Evolutionary conservation across 2,888 invertebrate genomes (phyloP).

Genomic region (Parnassius mnemosyne): DNA sequence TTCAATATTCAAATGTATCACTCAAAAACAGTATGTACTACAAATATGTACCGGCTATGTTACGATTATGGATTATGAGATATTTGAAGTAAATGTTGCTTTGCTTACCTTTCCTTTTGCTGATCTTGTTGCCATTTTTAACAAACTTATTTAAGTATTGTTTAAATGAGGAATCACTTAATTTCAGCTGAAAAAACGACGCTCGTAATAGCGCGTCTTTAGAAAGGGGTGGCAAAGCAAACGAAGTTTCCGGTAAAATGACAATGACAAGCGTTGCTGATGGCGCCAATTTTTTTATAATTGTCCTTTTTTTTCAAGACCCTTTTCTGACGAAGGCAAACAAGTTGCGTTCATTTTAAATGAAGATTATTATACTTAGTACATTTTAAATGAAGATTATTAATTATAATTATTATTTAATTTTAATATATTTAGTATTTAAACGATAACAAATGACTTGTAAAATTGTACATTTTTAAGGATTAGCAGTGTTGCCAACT

Average conservation of each 20-base stretch:
- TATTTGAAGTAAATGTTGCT: conserved; percentile 23
- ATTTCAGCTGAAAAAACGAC: conserved; percentile 36
- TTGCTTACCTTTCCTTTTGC: conserved; percentile 64
- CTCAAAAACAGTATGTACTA: too few relatives aligned
- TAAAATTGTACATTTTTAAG: too few relatives aligned
- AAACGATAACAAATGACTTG: too few relatives aligned
- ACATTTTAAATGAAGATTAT: too few relatives aligned
- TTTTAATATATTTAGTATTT: too few relatives aligned
- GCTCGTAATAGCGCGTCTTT: conserved; percentile 39
- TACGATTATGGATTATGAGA: neutral
- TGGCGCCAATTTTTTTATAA: conserved; percentile 57
- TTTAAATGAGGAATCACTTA: conserved; percentile 35
- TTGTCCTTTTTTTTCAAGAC: conserved; percentile 20
- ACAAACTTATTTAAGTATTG: conserved; percentile 35
- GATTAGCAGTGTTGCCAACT: too few relatives aligned
- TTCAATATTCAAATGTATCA: too few relatives aligned
- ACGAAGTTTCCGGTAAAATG: conserved; percentile 70
- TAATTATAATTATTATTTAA: too few relatives aligned
- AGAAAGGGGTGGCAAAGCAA: conserved; percentile 48
- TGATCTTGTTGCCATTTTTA: conserved; percentile 66
- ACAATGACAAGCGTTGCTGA: conserved; percentile 61
- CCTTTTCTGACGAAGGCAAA: too few relatives aligned
- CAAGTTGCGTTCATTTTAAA: too few relatives aligned
- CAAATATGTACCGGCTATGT: too few relatives aligned
- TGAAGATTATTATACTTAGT: too few relatives aligned